Base-by-base conservation (phyloP, 2,113 vertebrate genomes). In the Hippoglossus stenolepis region DNA sequence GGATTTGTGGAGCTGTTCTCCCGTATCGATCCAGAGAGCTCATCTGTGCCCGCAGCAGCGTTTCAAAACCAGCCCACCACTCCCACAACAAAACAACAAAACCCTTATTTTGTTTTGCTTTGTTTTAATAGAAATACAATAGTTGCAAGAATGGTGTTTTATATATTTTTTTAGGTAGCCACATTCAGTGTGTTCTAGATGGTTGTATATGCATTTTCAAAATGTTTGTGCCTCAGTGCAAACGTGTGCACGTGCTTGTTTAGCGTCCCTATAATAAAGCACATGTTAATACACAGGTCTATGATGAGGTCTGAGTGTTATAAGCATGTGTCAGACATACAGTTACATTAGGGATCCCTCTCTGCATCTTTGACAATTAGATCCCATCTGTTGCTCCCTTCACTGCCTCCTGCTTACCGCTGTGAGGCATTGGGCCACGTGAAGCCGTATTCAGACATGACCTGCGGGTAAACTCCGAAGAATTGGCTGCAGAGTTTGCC, bases 1-100 rank as follows among this genome's bases (percentile, higher is more conserved):
- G 75, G 68, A 85, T 90, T 81, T 84, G 88, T 87, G 70, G 80
- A 71, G 67, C 80, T 54, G 71, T 80, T 76, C 62, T 79, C 69
- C 61, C 1, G 14, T 85, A 90, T 90, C 80, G 91, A 92, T 92
- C 75, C 21, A 49, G 64, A 76, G 75, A 85, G 85, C 75, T 87
- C 80, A 75, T 87, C 65, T 58, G 64, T 65, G 71, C 66, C 73
- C 59, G 56, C 26, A 23, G 81, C 72, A 58, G 69, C 59, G 43
- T 72, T 35, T 65, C 18, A 5, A 28, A 51, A 12, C 78, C 65
- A 17, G 23, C 43, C 49, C 11, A 38, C 59, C 43, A 14, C 66
- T 66, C 70, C 62, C 67, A 23, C 49, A 73, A 21, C 43, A 43
- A 26, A 47, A 35, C 18, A 75, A 69, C 65, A 64, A 45, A 40